Conservation (phyloP, 2,888 invertebrate genomes). For the Pristionchus entomophagus region DNA sequence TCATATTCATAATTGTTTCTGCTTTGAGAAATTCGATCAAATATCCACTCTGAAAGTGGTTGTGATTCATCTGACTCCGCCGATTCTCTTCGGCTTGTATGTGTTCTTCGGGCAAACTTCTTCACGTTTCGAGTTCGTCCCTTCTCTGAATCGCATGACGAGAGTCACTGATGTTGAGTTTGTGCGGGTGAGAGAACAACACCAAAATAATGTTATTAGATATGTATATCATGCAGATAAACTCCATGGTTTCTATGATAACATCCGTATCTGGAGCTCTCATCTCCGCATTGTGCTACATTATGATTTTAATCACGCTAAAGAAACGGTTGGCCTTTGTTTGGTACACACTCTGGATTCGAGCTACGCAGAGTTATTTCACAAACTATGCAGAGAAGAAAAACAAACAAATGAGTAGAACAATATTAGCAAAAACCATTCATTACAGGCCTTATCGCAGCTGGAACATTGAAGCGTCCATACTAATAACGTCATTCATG, state of each 20-base stretch:
- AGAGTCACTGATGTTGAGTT: neutral
- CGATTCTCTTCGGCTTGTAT: neutral
- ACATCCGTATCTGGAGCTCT: neutral
- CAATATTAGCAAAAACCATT: neutral
- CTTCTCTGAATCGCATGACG: neutral
- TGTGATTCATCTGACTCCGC: neutral
- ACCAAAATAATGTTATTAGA: too few relatives aligned
- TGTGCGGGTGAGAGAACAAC: neutral
- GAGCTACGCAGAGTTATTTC: too few relatives aligned
- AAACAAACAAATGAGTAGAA: neutral
- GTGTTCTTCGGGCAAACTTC: neutral
- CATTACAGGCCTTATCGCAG: too few relatives aligned
- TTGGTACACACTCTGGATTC: too few relatives aligned
- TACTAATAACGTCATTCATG: neutral
- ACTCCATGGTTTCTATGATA: neutral
- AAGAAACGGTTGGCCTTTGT: neutral
- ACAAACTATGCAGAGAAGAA: too few relatives aligned
- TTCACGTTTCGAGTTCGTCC: neutral
- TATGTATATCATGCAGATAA: neutral
- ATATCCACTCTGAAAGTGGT: neutral
- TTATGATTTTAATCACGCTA: neutral
- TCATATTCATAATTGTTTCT: neutral
- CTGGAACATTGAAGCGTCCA: neutral
- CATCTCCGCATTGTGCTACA: neutral
- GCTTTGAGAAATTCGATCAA: neutral